Conservation (phyloP, 2,888 invertebrate species). For the Stramonita haemastoma region DNA sequence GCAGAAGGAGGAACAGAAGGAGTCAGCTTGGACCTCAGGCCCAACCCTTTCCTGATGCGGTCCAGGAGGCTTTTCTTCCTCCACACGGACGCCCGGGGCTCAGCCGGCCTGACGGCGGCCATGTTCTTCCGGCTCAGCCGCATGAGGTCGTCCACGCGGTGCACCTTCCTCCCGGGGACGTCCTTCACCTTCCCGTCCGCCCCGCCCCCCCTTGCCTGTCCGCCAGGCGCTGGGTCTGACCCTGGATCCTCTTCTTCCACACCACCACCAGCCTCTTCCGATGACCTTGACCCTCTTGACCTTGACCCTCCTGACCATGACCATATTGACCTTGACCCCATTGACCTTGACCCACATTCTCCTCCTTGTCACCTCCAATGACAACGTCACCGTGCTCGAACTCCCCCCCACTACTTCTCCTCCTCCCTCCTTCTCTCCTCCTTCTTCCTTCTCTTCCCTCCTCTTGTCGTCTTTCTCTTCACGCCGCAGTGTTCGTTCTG, state of each 20-base stretch:
- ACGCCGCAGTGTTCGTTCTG: neutral
- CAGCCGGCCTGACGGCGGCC: neutral
- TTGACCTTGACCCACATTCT: neutral
- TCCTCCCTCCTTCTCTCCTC: neutral
- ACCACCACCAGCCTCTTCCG: neutral
- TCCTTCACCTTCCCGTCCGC: neutral
- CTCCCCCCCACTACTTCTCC: neutral
- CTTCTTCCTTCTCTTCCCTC: neutral
- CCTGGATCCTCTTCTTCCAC: neutral
- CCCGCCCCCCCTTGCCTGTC: neutral
- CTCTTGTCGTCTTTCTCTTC: neutral
- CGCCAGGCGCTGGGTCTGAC: neutral
- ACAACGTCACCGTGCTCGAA: too few relatives aligned
- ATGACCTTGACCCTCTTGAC: neutral
- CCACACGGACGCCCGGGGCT: neutral
- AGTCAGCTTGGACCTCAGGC: neutral
- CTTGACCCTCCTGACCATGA: neutral
- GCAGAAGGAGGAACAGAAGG: too few relatives aligned
- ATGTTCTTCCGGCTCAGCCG: neutral
- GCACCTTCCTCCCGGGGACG: neutral
- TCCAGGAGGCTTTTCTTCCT: neutral
- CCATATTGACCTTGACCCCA: neutral
- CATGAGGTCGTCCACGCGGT: neutral
- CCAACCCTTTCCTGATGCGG: neutral
- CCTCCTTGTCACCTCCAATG: too few relatives aligned